These are phyloP conservation scores for Drymodes brunneopygia DNA, from an alignment of 2,113 vertebrate species.

Conservation along the genomic window DNA sequence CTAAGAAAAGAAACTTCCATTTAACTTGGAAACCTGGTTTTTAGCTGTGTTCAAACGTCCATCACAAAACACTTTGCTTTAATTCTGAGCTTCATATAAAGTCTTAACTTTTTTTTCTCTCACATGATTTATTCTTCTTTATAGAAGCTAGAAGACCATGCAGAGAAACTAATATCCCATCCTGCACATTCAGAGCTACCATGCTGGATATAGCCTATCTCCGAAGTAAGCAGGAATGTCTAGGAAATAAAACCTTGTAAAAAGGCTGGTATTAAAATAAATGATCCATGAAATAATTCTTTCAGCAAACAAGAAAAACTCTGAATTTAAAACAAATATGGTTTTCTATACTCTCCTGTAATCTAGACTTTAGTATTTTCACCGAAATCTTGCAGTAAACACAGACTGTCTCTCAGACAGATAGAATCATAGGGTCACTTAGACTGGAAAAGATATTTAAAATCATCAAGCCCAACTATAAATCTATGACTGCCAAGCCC, in stretches of 20 bases:
- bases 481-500: background rate
- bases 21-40: background rate
- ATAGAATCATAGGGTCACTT: background rate
- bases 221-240: background rate
- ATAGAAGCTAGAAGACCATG: background rate
- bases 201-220: background rate
- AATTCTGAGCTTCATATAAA: background rate
- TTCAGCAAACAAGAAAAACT: constrained; percentile 14
- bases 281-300: constrained; percentile 28
- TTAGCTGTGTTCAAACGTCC: background rate
- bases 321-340: background rate
- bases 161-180: background rate
- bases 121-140: background rate
- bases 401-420: background rate
- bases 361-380: background rate
- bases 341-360: background rate
- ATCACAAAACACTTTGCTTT: background rate
- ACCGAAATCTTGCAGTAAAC: background rate
- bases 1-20: background rate
- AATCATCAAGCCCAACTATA: background rate
- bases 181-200: background rate
- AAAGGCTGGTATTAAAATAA: constrained; percentile 10
- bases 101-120: background rate
- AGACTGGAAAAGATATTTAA: background rate
- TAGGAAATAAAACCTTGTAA: constrained; percentile 25